Evolutionary conservation across 2,888 invertebrate genomes (phyloP).

Genomic region (Clitarchus hookeri): DNA sequence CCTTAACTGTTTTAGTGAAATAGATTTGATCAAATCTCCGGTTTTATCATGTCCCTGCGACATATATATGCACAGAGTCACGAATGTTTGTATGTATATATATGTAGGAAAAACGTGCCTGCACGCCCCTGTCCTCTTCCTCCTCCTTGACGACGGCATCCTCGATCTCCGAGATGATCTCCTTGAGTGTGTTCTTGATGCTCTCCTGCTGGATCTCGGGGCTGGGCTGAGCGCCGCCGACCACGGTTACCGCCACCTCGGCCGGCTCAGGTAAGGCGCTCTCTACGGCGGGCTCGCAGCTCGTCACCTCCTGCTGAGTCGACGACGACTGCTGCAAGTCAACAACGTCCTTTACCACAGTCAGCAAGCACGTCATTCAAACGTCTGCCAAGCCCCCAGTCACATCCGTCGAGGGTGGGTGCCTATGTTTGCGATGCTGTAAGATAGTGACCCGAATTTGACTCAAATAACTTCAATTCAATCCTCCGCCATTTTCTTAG

Average conservation of each 20-base stretch:
- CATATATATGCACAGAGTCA: too few species aligned
- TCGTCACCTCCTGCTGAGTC: constrained; percentile 30
- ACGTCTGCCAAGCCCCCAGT: too few species aligned
- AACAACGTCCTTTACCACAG: neutral
- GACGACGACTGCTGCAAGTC: constrained; percentile 34
- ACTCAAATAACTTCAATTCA: too few species aligned
- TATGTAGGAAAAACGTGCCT: neutral
- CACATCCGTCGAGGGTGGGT: too few species aligned
- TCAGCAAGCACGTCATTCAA: too few species aligned
- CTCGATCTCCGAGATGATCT: constrained; percentile 66
- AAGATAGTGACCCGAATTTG: too few species aligned
- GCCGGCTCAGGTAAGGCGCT: neutral
- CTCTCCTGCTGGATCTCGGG: constrained; percentile 59
- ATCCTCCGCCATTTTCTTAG: too few species aligned
- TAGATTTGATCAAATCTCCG: too few species aligned
- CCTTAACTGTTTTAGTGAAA: too few species aligned
- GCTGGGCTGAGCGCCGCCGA: constrained; percentile 28
- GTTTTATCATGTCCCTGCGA: too few species aligned
- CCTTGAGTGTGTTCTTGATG: constrained; percentile 62
- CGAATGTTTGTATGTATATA: too few species aligned
- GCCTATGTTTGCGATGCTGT: too few species aligned
- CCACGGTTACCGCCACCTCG: neutral
- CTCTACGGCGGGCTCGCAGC: constrained; percentile 21
- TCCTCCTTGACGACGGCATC: constrained; percentile 52
- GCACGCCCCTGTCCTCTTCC: constrained; percentile 33